Base-by-base conservation (phyloP, 2,113 vertebrate genomes). In the Eretmodus cyanostictus region DNA sequence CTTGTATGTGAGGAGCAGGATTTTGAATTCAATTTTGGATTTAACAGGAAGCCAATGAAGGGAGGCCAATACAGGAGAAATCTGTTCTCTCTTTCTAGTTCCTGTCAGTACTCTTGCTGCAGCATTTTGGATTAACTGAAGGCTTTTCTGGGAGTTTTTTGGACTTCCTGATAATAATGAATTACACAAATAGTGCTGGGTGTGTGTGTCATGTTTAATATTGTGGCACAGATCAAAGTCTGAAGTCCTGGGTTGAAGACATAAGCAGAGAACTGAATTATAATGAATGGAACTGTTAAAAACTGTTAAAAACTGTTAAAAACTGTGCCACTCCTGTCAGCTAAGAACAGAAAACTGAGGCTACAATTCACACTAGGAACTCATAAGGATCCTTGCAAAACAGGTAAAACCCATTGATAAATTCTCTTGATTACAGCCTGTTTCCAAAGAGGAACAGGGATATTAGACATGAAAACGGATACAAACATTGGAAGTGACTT, bases 141-240 rank as follows among this genome's bases (percentile, higher is more conserved):
- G 59, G 59, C 29, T 63, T 63, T 36, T 63, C 59, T 0, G 59
- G 6, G 29, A 19, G 29, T 11, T 63, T 63, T 63, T 63, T 19
- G 59, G 59, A 63, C 59, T 0, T 63, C 59, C 16, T 36, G 16
- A 36, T 63, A 36, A 63, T 63, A 63, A 63, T 19, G 31, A 63
- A 36, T 5, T 12, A n/a, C 17, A 19, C 24, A 57, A 57, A 29
- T 81, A 51, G 36, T 83, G 83, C 73, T 53, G 29, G 22, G 63
- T 8, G 49, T 16, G 8, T 71, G 22, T 31, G 29, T 29, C 14
- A 53, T 87, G 66, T 87, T 19, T 40, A 17, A 36, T 63, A 83
- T 57, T 61, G 57, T 71, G 34, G 31, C 4, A 9, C 17, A 16
- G 83, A 92, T 89, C 86, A 90, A 91, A 91, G 81, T 66, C 2